These are phyloP conservation scores for Nebria brevicollis DNA, from an alignment of 2,888 invertebrate genomes.

Conservation along the genomic window DNA sequence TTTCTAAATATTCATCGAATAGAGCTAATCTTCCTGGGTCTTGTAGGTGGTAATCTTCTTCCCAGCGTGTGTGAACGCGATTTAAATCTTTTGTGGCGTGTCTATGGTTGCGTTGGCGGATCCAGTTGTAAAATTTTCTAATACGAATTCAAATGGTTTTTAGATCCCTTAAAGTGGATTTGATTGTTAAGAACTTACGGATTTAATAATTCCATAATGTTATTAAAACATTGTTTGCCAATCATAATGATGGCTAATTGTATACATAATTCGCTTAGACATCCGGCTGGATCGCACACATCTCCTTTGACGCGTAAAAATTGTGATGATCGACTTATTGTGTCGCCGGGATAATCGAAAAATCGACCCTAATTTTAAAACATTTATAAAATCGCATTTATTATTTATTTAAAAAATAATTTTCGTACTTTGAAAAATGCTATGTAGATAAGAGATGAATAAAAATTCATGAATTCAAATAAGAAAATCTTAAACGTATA, in stretches of 20 bases:
- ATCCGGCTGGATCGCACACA: conserved; percentile 92
- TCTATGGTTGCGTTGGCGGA: conserved; percentile 81
- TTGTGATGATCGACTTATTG: conserved; percentile 76
- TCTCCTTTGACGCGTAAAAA: conserved; percentile 83
- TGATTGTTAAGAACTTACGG: conserved; percentile 71
- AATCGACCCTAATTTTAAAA: conserved; percentile 76
- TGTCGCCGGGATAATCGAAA: conserved; percentile 88
- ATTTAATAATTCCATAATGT: conserved; percentile 88
- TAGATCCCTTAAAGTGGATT: too few species aligned
- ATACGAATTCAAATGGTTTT: too few species aligned
- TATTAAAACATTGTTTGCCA: conserved; percentile 94
- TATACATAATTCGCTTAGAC: conserved; percentile 90
- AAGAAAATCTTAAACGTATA: conserved; percentile 98
- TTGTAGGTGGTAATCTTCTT: conserved; percentile 92
- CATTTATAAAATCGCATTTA: not conserved
- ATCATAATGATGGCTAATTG: conserved; percentile 94
- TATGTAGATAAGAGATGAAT: conserved; percentile 97
- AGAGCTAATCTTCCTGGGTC: conserved; percentile 89
- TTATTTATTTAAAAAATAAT: not conserved
- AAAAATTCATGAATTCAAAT: conserved; percentile 98
- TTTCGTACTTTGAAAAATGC: conserved; percentile 91
- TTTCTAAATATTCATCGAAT: conserved; percentile 97
- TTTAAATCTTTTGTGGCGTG: conserved; percentile 78
- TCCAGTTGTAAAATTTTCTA: conserved; percentile 89
- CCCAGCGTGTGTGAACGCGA: conserved; percentile 86